A percentile compares a stretch with the other conserved stretches of the same genome.
Evolutionary conservation across 2,797 vertebrate genomes (phyloP).

Genomic region (Alfaro cultratus): DNA sequence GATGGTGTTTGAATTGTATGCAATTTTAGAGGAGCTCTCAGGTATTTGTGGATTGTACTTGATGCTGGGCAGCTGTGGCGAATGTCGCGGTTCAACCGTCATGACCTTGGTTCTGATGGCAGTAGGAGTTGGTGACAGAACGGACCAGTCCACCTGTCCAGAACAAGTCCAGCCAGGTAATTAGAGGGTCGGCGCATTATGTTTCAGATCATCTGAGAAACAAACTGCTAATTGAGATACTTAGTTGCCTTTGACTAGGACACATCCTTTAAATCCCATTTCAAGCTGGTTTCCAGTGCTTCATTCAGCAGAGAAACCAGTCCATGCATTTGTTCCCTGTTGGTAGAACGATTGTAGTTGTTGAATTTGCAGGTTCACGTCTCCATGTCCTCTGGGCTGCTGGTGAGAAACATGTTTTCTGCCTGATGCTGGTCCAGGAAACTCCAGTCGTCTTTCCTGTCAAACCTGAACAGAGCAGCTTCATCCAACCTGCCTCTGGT

Average conservation of each 20-base stretch:
- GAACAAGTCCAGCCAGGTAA: not conserved
- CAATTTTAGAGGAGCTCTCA: too few relatives aligned
- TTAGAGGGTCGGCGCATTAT: not conserved
- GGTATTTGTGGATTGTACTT: too few relatives aligned
- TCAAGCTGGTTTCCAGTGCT: not conserved
- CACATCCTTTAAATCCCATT: not conserved
- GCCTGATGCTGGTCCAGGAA: too few relatives aligned
- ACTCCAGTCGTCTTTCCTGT: not conserved
- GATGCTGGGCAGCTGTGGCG: too few relatives aligned
- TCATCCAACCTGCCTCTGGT: not conserved
- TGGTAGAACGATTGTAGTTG: too few relatives aligned
- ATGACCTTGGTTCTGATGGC: too few relatives aligned
- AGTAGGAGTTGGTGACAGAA: not conserved
- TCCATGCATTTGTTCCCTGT: not conserved
- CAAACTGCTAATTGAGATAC: not conserved
- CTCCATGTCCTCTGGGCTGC: not conserved
- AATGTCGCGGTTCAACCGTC: too few relatives aligned
- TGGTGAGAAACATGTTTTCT: too few relatives aligned
- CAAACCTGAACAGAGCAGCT: not conserved
- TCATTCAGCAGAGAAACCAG: not conserved
- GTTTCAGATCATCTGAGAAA: not conserved
- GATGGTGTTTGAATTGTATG: too few relatives aligned
- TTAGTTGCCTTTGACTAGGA: not conserved
- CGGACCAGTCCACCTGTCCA: not conserved
- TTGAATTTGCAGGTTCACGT: not conserved